Base-by-base conservation (phyloP, 2,113 vertebrate genomes). In the Megaceryle maxima region DNA sequence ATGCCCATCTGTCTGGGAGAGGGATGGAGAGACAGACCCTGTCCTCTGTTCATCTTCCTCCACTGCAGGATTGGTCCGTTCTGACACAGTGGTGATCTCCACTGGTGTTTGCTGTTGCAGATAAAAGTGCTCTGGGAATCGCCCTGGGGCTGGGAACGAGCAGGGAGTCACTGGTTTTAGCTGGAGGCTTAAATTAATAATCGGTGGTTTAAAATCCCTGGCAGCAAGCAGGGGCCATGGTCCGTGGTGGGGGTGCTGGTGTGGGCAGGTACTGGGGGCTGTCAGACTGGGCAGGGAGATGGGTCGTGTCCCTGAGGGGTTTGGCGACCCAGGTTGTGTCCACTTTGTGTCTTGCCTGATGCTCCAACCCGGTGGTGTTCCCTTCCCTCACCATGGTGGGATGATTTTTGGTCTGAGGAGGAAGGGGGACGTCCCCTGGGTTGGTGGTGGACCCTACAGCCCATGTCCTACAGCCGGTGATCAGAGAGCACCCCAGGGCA, bases 61-160 rank as follows among this genome's bases (percentile, higher is more conserved):
- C n/a, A 0, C 3, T 10, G 53, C 67, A n/a, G 83, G 16, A 6
- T 37, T 7, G 26, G 18, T 50, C 53, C 72, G 63, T 64, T 9
- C 62, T 0, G 8, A 16, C 0, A 0, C 44, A 14, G 63, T 2
- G 0, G 82, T 6, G 25, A n/a, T 41, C 53, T 44, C 9, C 0
- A 2, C 55, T 22, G 55, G 26, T 29, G 26, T 50, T 70, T 2
- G 0, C 73, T 51, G 41, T 2, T 18, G 5, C 8, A 11, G 20
- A 8, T 51, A 5, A 2, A 3, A 9, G 31, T 5, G 6, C 56
- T 43, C 16, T 1, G 16, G 83, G 62, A 86, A 26, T 56, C 0
- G 2, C 28, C 35, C 18, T 35, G 51, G 44, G 37, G 37, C 78
- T 83, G 83, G 80, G 78, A 64, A 5, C 0, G 26, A 57, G 48